Evolutionary conservation across 2,888 invertebrate genomes (phyloP).

Genomic region (Celastrina argiolus): DNA sequence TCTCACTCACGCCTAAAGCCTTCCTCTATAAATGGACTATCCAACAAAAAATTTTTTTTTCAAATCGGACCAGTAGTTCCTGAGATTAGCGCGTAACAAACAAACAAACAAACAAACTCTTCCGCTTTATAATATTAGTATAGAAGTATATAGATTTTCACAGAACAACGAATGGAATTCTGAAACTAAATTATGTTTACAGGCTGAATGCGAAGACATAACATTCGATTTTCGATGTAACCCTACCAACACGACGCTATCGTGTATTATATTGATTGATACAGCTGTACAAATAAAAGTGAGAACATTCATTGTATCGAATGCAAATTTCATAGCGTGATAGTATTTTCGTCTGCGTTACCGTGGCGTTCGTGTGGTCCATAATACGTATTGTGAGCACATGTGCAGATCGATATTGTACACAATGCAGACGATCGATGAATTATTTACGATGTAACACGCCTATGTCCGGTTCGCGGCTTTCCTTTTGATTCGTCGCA

Average conservation of each 20-base stretch:
- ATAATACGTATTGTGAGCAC: background rate
- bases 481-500: conserved; percentile 22
- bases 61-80: too few relatives aligned
- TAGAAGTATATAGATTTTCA: background rate
- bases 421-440: conserved; percentile 12
- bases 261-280: background rate
- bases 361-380: conserved; percentile 6
- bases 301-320: background rate
- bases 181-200: background rate
- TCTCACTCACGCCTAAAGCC: too few relatives aligned
- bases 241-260: background rate
- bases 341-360: background rate
- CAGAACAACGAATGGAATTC: background rate
- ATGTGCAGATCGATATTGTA: background rate
- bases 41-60: too few relatives aligned
- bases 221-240: background rate
- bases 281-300: conserved; percentile 10
- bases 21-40: too few relatives aligned
- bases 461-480: conserved; percentile 15
- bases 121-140: too few relatives aligned
- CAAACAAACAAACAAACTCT: too few relatives aligned
- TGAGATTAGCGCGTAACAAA: too few relatives aligned
- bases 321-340: conserved; percentile 21
- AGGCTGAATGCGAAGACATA: background rate
- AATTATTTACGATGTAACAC: conserved; percentile 15